Conservation (phyloP, 2,888 invertebrate genomes). For the Euproctis similis region DNA sequence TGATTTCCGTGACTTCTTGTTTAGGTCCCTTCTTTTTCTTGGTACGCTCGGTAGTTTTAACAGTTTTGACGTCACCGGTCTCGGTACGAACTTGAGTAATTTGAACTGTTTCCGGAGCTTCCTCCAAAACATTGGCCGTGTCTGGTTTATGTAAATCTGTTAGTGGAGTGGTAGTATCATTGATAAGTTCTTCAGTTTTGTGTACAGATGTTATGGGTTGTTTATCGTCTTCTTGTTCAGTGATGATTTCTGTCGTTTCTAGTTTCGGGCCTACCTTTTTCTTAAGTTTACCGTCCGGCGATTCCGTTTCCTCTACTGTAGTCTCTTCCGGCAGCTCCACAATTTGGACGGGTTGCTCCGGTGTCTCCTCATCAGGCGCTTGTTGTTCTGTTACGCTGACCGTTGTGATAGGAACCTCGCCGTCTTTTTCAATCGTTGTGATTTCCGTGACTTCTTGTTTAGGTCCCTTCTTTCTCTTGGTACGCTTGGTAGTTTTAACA, state of each 20-base stretch:
- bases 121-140: slow-evolving; percentile 32
- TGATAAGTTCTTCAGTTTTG: slow-evolving; percentile 23
- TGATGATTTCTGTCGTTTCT: slow-evolving; percentile 20
- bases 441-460: slow-evolving; percentile 10
- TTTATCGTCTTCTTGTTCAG: slow-evolving; percentile 18
- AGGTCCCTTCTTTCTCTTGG: neutral
- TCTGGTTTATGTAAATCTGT: slow-evolving; percentile 9
- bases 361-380: slow-evolving; percentile 6
- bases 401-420: slow-evolving; percentile 22
- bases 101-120: slow-evolving; percentile 38
- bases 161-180: slow-evolving; percentile 23
- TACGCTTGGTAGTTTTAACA: slow-evolving; percentile 22
- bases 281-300: slow-evolving; percentile 42
- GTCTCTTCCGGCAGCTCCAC: slow-evolving; percentile 33
- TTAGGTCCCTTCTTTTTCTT: slow-evolving; percentile 56
- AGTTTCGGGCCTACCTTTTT: slow-evolving; percentile 32
- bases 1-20: slow-evolving; percentile 57
- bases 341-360: slow-evolving; percentile 46
- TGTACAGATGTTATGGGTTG: slow-evolving; percentile 32
- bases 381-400: slow-evolving; percentile 17
- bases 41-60: slow-evolving; percentile 54
- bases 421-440: slow-evolving; percentile 9
- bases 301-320: slow-evolving; percentile 26
- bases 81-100: slow-evolving; percentile 49
- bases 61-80: slow-evolving; percentile 38